Evolutionary conservation across 2,888 invertebrate species (phyloP), one percentile per base, ranked within the genome.

Genomic region (Lochmaea capreae): DNA sequence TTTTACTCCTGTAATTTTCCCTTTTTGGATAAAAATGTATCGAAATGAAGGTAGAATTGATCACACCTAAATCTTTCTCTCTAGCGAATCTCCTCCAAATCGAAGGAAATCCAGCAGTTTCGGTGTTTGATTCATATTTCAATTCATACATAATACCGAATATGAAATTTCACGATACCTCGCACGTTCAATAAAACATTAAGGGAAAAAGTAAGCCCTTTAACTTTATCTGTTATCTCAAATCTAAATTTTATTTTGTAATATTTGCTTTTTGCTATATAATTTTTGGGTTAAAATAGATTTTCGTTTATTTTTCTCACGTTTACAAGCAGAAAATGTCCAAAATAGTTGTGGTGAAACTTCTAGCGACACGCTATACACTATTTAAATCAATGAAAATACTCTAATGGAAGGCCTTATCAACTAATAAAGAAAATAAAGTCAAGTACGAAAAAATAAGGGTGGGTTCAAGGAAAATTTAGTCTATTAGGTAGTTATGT

Each of bases 171-270:
- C 69, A 54, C 63, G 69, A 63, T 69, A 69, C 49, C 42, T 14
- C 33, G n/a, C n/a, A n/a, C 63, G 63, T 63, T 70, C 70, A 57
- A 70, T 70, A 70, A 70, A 16, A 70, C 70, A 70, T 70, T 70
- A 70, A 63, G 62, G 43, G 22, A 63, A 70, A 63, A 43, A 42
- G 49, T 52, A 18, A 43, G 10, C 9, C n/a, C n/a, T 18, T 16
- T 26, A 43, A 18, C 42, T 63, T 63, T 62, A 42, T 42, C 42
- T 18, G 3, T 43, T 18, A 3, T 43, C 43, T 3, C 3, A 9
- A 9, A 42, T 62, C 62, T 62, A 62, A 43, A 70, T 52, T 42
- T 62, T 54, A 61, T 63, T 49, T 63, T 52, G 26, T 63, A 52
- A 69, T 69, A 70, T 70, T 70, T 70, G 70, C 63, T 70, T 70